These are phyloP conservation scores for Dipodomys spectabilis DNA, from an alignment of 2,113 vertebrate species.

Conservation along the genomic window DNA sequence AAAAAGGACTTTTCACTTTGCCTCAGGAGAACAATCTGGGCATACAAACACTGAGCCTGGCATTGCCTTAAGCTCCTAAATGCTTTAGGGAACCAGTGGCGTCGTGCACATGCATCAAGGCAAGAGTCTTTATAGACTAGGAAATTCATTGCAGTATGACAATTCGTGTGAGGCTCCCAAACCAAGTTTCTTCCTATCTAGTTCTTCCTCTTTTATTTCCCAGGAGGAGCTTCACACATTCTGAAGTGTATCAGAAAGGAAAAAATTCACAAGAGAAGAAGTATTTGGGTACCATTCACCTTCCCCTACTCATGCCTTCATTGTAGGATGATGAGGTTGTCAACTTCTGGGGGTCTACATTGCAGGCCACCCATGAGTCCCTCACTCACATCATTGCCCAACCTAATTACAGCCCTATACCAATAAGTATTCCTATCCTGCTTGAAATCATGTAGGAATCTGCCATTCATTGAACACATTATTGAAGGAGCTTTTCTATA, in stretches of 20 bases:
- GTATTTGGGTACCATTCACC: neutral
- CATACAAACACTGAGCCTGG: slow-evolving; percentile 52
- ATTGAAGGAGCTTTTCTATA: neutral
- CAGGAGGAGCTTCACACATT: neutral
- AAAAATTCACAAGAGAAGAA: neutral
- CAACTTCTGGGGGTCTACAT: neutral
- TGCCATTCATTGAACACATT: neutral
- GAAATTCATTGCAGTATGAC: neutral
- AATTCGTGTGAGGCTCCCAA: neutral
- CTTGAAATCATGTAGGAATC: neutral
- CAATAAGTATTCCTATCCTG: neutral
- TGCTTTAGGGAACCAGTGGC: slow-evolving; percentile 18
- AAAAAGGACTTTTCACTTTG: slow-evolving; percentile 66
- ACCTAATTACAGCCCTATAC: neutral
- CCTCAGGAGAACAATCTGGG: slow-evolving; percentile 47
- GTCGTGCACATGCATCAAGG: neutral
- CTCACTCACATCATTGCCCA: neutral
- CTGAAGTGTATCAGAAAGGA: neutral
- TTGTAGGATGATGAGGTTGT: neutral
- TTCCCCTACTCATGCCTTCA: neutral
- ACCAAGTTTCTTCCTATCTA: neutral
- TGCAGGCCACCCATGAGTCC: neutral
- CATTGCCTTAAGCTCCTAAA: slow-evolving; percentile 55
- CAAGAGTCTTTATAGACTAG: slow-evolving; percentile 37
- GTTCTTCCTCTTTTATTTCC: slow-evolving; percentile 37